Evolutionary conservation across 2,113 vertebrate genomes (phyloP), one percentile per base, ranked within the genome.

Genomic region (Dicentrarchus labrax): DNA sequence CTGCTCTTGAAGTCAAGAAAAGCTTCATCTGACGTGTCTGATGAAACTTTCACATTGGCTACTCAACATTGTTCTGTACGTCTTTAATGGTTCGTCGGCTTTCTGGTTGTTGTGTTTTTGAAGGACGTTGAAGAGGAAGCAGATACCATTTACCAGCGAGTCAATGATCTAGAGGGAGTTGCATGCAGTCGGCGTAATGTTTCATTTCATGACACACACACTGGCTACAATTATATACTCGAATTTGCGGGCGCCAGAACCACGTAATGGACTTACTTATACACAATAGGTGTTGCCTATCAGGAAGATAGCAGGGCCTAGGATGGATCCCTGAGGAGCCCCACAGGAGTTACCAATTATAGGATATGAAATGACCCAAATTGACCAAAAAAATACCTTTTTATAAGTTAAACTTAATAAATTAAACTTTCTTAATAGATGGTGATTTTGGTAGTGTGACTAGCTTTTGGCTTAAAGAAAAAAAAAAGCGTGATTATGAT

Each of bases 321-420:
- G 19, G 41, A 57, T 6, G 0, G 71, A 76, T 56, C 79, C 51
- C 65, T 72, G 71, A 62, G 67, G 78, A 72, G 62, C 78, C 2
- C 73, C 43, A 45, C 51, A 15, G 13, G 5, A 38, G 13, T 8
- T 9, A 24, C 3, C 19, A 17, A 4, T 7, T 15, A 7, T 6
- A 10, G 17, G 21, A 51, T 1, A 21, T 36, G 11, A 22, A 45
- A 47, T 47, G 4, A 47, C 45, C 45, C 13, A 47, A 47, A 47
- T 53, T 41, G 12, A 21, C 75, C 36, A 30, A 7, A 57, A 16
- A 57, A 59, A 38, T 2, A 66, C 8, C 43, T 8, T 16, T 16
- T 30, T 30, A 30, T 30, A 30, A 30, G 30, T 30, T 3, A 30
- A 30, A 30, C 30, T 30, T 62, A 11, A 2, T 4, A 4, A 16